These are phyloP conservation scores for Stenchaetothrips biformis DNA, from an alignment of 2,888 invertebrate genomes.

Conservation along the genomic window DNA sequence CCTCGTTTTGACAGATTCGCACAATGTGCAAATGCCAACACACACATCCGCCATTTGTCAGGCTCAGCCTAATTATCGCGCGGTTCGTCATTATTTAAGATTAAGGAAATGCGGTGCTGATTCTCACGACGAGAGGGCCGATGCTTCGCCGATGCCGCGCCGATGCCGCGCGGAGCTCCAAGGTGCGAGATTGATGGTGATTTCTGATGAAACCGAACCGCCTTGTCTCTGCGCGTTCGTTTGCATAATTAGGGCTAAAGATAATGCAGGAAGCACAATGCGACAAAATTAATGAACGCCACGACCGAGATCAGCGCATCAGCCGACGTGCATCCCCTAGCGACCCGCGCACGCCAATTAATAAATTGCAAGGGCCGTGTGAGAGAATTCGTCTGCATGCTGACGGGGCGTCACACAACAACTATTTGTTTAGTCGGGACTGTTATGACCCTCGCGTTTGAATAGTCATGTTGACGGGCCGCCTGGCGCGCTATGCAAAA, in stretches of 20 bases:
- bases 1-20: slow-evolving; percentile 16
- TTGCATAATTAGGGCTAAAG: slow-evolving; percentile 13
- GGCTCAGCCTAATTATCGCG: slow-evolving; percentile 4
- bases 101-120: background rate
- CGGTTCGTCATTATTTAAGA: slow-evolving; percentile 8
- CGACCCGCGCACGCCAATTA: background rate
- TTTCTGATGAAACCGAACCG: background rate
- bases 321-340: background rate
- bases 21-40: background rate
- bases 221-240: background rate
- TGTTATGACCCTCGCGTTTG: slow-evolving; percentile 13
- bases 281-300: background rate
- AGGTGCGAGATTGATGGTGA: slow-evolving; percentile 5
- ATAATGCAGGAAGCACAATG: background rate
- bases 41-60: slow-evolving; percentile 11
- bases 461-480: background rate
- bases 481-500: background rate
- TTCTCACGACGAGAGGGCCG: background rate
- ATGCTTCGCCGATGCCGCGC: background rate
- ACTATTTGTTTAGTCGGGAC: slow-evolving; percentile 4
- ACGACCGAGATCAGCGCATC: background rate
- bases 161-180: background rate
- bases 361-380: background rate
- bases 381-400: background rate
- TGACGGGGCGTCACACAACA: background rate